Evolutionary conservation across 35 echinoderm and acorn worm genomes (phyloP).

Genomic region (Ptychodera flava): DNA sequence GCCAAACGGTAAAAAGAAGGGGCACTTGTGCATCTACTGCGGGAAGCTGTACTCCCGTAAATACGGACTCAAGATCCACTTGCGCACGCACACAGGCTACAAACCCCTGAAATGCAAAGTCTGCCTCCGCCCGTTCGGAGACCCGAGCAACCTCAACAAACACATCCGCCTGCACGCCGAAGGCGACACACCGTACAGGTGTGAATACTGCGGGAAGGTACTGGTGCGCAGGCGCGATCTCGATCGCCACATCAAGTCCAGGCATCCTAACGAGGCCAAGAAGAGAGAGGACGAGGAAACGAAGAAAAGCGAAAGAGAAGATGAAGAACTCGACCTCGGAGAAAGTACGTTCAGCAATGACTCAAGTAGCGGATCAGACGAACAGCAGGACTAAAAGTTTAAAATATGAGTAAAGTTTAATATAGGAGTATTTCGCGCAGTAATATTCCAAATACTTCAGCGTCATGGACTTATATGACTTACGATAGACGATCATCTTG

Average conservation of each 20-base stretch:
- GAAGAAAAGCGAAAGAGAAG: not conserved
- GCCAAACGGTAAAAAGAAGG: constrained; percentile 40
- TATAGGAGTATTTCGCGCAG: too few species aligned
- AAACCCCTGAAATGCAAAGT: constrained; percentile 98
- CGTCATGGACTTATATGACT: too few species aligned
- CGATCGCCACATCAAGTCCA: constrained; percentile 80
- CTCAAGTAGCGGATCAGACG: not conserved
- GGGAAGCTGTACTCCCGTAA: constrained; percentile 95
- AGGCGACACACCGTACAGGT: constrained; percentile 94
- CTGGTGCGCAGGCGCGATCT: constrained; percentile 84
- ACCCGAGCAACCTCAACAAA: constrained; percentile 95
- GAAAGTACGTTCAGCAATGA: not conserved
- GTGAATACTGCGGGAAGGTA: constrained; percentile 92
- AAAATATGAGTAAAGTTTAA: too few species aligned
- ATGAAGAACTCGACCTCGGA: not conserved
- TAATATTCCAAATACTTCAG: too few species aligned
- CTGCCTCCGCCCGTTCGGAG: constrained; percentile 84
- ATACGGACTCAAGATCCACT: constrained; percentile 95
- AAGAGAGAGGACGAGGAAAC: constrained; percentile 10
- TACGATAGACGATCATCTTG: too few species aligned
- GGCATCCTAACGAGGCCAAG: constrained; percentile 61
- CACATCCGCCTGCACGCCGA: constrained; percentile 94
- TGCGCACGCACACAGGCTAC: constrained; percentile 89
- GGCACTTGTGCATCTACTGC: constrained; percentile 98
- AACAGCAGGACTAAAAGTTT: too few species aligned